Evolutionary conservation across 2,113 vertebrate genomes (phyloP), one percentile per base, ranked within the genome.

Genomic region (Pelvicachromis taeniatus): DNA sequence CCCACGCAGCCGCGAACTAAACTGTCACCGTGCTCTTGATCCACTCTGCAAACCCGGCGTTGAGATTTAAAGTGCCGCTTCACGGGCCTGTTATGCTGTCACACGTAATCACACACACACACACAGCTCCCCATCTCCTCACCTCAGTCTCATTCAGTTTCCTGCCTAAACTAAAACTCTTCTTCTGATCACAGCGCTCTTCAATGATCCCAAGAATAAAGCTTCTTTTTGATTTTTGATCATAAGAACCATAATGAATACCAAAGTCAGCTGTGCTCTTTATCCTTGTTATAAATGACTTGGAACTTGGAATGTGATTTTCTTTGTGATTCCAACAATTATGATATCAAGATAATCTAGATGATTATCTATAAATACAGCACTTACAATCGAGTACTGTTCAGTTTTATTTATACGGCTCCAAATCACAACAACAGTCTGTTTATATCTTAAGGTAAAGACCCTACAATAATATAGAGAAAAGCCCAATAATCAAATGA

Each of bases 1-100:
- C 93, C 90, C 86, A 93, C 95, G 61, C 88, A 83, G 87, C 87
- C 16, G 59, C 52, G 17, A 89, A 82, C 90, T 81, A 45, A 85
- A 78, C 92, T 61, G 86, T 89, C 89, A 84, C 29, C 70, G 38
- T 6, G 77, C 92, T 91, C 91, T 91, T 50, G 52, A 95, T 56
- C 90, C 89, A 65, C 92, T 90, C 80, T 35, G 87, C 80, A 55
- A 82, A 78, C 42, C 68, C 45, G 3, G 45, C 26, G 45, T 14
- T 56, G 82, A 42, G 21, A 55, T 89, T 79, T 85, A 80, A 82
- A 94, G 91, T 89, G 88, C 45, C 6, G 83, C 92, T 91, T 89
- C 70, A 87, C 40, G n/a, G n/a, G 58, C 83, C 90, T 68, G 89
- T 93, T 31, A 17, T 87, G 85, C 68, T 56, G 85, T 53, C 88